Percentiles rank a stretch among this genome's conserved stretches.
These are phyloP conservation scores for Cyclargus thomasi DNA, from an alignment of 1,140 invertebrate genomes.

Conservation along the genomic window DNA sequence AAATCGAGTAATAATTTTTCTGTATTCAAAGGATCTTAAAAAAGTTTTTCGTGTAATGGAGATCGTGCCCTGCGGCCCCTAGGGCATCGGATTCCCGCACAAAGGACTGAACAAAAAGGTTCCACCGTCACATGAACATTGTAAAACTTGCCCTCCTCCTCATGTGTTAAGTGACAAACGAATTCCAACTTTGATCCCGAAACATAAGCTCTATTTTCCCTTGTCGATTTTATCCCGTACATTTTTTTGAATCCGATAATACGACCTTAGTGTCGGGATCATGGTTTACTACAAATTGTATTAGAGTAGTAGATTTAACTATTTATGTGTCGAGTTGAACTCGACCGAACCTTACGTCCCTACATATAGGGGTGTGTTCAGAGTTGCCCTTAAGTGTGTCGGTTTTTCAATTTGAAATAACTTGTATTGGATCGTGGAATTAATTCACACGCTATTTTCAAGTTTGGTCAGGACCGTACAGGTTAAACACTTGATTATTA, in stretches of 20 bases:
- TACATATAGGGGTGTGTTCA: too few species aligned
- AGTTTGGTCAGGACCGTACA: too few species aligned
- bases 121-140: slow-evolving; percentile 70
- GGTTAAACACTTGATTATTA: too few species aligned
- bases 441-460: too few species aligned
- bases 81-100: slow-evolving; percentile 64
- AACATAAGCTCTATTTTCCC: slow-evolving; percentile 45
- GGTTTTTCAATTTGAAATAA: neutral
- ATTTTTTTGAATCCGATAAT: slow-evolving; percentile 72
- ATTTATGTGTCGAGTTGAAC: slow-evolving; percentile 46
- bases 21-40: slow-evolving; percentile 33
- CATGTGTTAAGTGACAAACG: slow-evolving; percentile 40
- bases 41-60: slow-evolving; percentile 69
- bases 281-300: slow-evolving; percentile 74
- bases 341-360: slow-evolving; percentile 18
- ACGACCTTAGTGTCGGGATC: slow-evolving; percentile 69
- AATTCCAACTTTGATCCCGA: slow-evolving; percentile 45
- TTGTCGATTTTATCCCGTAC: slow-evolving; percentile 44
- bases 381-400: neutral
- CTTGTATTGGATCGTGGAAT: too few species aligned
- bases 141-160: slow-evolving; percentile 62
- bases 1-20: slow-evolving; percentile 15
- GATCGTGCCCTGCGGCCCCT: slow-evolving; percentile 61
- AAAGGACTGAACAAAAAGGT: slow-evolving; percentile 72
- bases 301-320: slow-evolving; percentile 71